Conservation (phyloP, 2,113 vertebrate species). For the Albula goreensis region DNA sequence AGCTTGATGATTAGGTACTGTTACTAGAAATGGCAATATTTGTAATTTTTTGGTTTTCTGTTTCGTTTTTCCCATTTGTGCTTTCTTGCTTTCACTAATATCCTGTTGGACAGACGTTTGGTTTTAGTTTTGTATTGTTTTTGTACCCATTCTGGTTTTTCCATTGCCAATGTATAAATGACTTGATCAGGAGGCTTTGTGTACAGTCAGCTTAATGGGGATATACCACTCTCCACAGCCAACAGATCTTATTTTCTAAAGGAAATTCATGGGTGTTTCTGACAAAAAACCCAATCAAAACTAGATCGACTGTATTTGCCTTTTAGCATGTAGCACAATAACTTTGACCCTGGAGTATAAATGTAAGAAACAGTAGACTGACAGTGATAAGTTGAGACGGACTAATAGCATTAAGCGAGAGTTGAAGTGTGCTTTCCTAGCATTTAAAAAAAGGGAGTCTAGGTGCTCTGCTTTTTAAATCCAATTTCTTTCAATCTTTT, state of each 20-base stretch:
- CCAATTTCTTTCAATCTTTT: not conserved
- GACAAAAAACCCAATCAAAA: not conserved
- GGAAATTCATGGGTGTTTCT: not conserved
- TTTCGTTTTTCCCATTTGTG: not conserved
- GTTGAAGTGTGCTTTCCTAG: not conserved
- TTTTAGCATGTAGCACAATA: not conserved
- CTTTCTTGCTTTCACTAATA: not conserved
- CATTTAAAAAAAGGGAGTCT: not conserved
- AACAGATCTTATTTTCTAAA: not conserved
- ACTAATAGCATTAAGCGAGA: not conserved
- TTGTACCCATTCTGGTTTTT: not conserved
- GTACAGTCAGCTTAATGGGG: not conserved
- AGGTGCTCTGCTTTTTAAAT: not conserved
- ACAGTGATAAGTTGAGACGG: not conserved
- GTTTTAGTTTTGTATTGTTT: not conserved
- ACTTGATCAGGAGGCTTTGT: not conserved
- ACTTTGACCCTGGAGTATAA: not conserved
- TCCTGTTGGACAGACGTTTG: not conserved
- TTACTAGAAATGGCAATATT: slow-evolving; percentile 9
- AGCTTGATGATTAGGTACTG: not conserved
- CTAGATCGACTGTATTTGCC: not conserved
- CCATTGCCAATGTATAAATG: not conserved
- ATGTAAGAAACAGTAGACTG: not conserved
- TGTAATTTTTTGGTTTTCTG: not conserved
- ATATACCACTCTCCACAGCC: not conserved